phyloP scores from a whole-genome alignment of 2,888 invertebrate genomes.

The Diplazon laetatorius region DNA sequence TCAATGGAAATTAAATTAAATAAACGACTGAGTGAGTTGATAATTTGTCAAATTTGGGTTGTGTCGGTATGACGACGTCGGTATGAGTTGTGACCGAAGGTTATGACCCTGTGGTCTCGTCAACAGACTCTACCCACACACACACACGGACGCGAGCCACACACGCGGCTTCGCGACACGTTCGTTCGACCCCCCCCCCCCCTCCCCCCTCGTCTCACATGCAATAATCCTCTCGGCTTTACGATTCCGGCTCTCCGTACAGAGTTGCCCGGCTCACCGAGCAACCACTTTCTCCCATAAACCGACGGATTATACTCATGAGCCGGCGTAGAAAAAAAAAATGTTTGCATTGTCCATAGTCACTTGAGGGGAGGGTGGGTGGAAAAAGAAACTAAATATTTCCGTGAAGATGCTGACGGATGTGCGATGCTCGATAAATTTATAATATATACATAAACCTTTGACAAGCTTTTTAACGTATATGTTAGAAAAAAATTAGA shows the following conservation, averaged over 20 bases:
- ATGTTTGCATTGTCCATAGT: not conserved
- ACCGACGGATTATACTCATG: conserved; percentile 61
- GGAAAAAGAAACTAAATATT: too few relatives aligned
- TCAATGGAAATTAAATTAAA: too few relatives aligned
- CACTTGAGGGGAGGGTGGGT: too few relatives aligned
- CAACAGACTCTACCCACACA: not conserved
- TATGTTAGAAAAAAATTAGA: too few relatives aligned
- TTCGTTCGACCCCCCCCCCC: too few relatives aligned
- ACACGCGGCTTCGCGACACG: not conserved
- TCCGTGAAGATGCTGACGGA: not conserved
- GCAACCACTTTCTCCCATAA: conserved; percentile 38
- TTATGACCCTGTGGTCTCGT: not conserved
- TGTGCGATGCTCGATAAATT: too few relatives aligned
- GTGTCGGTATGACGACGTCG: too few relatives aligned
- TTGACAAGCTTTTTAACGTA: too few relatives aligned
- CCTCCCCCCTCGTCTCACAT: conserved; percentile 25
- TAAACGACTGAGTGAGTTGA: too few relatives aligned
- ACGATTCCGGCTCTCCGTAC: conserved; percentile 60
- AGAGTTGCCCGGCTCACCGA: conserved; percentile 60
- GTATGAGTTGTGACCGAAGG: too few relatives aligned
- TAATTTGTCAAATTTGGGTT: too few relatives aligned
- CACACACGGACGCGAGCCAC: not conserved
- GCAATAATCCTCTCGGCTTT: conserved; percentile 69
- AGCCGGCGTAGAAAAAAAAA: conserved; percentile 27
- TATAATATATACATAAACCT: too few relatives aligned